These are phyloP conservation scores for Otus sunia DNA, from an alignment of 2,113 vertebrate genomes.

Conservation along the genomic window DNA sequence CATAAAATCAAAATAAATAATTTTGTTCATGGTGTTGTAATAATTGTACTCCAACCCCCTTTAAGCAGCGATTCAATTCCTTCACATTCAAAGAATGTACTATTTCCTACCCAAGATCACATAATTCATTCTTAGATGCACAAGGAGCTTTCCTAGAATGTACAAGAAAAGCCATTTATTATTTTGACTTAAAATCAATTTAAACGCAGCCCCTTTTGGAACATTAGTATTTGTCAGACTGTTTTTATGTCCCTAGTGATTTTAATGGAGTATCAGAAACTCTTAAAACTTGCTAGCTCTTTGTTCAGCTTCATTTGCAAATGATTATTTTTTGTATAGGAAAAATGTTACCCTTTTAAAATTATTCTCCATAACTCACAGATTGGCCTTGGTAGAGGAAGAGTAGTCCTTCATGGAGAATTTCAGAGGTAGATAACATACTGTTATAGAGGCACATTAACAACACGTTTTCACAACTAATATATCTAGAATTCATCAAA, in stretches of 20 bases:
- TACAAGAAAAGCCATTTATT: neutral
- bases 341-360: neutral
- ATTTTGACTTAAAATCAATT: slow-evolving; percentile 44
- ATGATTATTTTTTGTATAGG: neutral
- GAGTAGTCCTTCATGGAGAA: neutral
- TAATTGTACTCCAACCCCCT: neutral
- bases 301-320: neutral
- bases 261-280: neutral
- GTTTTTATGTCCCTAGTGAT: neutral
- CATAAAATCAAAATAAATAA: neutral
- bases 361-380: neutral
- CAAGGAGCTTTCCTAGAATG: neutral
- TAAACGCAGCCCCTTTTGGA: neutral
- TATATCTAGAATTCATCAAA: neutral
- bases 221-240: neutral
- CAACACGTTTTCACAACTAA: neutral
- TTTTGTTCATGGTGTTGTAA: neutral
- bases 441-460: neutral
- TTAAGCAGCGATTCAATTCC: neutral
- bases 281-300: neutral
- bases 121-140: neutral
- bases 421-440: neutral
- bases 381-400: neutral
- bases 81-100: neutral
- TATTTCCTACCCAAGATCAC: neutral